Evolutionary conservation across 1,140 invertebrate species (phyloP).

Genomic region (Aphaenogaster floridana): DNA sequence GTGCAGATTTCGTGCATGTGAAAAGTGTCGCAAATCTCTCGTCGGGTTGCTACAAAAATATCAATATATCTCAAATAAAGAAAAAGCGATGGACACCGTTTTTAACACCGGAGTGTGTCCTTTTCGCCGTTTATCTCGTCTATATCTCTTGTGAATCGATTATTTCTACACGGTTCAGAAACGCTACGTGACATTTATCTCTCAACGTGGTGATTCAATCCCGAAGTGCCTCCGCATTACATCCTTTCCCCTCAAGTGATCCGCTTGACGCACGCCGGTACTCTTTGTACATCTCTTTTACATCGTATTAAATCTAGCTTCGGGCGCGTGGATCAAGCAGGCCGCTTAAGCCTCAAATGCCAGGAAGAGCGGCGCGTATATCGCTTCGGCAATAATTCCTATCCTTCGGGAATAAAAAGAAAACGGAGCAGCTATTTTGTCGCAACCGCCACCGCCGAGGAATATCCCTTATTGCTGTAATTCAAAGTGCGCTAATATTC

Average conservation of each 20-base stretch:
- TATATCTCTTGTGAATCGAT: slow-evolving; percentile 34
- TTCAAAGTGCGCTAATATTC: slow-evolving; percentile 49
- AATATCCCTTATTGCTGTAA: slow-evolving; percentile 63
- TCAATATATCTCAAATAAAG: slow-evolving; percentile 45
- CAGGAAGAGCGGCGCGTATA: slow-evolving; percentile 14
- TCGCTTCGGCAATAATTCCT: slow-evolving; percentile 45
- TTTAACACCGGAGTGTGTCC: slow-evolving; percentile 1
- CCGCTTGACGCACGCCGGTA: slow-evolving; percentile 39
- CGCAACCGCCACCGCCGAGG: slow-evolving; percentile 19
- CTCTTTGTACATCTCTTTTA: slow-evolving; percentile 52
- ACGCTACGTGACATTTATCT: slow-evolving; percentile 40
- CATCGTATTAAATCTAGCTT: slow-evolving; percentile 34
- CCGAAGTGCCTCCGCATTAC: slow-evolving; percentile 27
- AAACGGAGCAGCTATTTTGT: slow-evolving; percentile 28
- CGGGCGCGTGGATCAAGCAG: background rate
- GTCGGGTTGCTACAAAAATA: slow-evolving; percentile 64
- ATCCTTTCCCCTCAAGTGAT: slow-evolving; percentile 7
- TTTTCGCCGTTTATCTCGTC: slow-evolving; percentile 17
- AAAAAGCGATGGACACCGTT: slow-evolving; percentile 29
- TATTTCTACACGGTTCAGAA: slow-evolving; percentile 37
- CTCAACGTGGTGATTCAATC: slow-evolving; percentile 59
- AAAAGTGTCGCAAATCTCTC: slow-evolving; percentile 24
- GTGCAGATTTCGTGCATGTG: slow-evolving; percentile 52
- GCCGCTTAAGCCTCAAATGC: background rate
- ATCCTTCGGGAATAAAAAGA: slow-evolving; percentile 7